A percentile compares a stretch with the other conserved stretches of the same genome.
phyloP scores from a whole-genome alignment of 2,113 vertebrate genomes.

The Emydocephalus ijimae region DNA sequence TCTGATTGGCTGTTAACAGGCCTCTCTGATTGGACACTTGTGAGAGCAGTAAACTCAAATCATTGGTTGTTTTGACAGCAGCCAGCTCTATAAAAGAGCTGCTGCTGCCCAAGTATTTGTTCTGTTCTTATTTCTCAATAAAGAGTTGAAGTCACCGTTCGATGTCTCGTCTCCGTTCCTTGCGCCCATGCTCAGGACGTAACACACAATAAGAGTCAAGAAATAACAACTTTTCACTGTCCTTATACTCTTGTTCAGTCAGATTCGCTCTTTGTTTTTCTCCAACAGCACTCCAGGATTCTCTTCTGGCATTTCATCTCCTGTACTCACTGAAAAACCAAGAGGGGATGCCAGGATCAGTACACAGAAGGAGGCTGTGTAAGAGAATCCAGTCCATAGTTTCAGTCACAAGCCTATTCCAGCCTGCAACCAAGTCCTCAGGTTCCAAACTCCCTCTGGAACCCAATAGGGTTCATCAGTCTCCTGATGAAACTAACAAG shows the following conservation, averaged over 20 bases:
- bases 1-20: too few relatives aligned
- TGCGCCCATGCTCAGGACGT: too few relatives aligned
- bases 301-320: not conserved
- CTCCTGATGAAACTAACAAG: not conserved
- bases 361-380: not conserved
- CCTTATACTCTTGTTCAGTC: not conserved
- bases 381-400: not conserved
- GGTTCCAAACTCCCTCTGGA: not conserved
- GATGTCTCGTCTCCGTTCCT: too few relatives aligned
- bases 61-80: too few relatives aligned
- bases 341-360: not conserved
- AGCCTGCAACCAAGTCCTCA: not conserved
- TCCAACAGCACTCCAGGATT: not conserved
- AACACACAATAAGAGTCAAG: not conserved
- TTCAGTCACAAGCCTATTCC: not conserved
- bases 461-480: not conserved
- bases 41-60: too few relatives aligned
- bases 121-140: too few relatives aligned
- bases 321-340: not conserved
- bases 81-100: too few relatives aligned
- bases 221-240: not conserved
- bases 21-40: too few relatives aligned
- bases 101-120: too few relatives aligned
- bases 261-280: not conserved
- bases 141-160: too few relatives aligned